phyloP scores from a whole-genome alignment of 2,797 vertebrate genomes.

The Holocentrus rufus region DNA sequence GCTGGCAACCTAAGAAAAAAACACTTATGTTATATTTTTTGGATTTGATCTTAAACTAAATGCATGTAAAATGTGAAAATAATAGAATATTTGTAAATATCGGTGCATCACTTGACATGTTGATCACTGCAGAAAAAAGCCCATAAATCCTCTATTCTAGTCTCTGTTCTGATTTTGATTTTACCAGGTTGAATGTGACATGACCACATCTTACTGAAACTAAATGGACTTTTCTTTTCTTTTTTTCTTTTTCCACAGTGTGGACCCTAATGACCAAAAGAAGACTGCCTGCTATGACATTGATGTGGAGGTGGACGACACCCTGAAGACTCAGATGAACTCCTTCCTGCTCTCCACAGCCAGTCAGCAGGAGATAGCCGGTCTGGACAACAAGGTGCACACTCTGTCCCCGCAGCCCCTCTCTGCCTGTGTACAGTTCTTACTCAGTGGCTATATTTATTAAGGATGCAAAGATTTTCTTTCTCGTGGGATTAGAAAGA shows the following conservation, averaged over 20 bases:
- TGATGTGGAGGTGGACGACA: slow-evolving; percentile 98
- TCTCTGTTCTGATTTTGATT: background rate
- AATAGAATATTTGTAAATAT: background rate
- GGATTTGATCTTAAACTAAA: no score
- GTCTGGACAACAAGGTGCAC: slow-evolving; percentile 96
- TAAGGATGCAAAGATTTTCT: background rate
- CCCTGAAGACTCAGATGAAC: slow-evolving; percentile 99
- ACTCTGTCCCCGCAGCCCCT: background rate
- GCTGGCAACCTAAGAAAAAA: background rate
- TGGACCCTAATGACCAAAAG: slow-evolving; percentile 99
- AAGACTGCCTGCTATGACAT: slow-evolving; percentile 99
- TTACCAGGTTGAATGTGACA: background rate
- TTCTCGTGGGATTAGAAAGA: background rate
- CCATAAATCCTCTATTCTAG: no score
- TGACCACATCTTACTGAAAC: background rate
- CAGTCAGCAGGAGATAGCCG: slow-evolving; percentile 98
- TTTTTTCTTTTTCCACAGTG: slow-evolving; percentile 80
- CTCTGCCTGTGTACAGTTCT: background rate
- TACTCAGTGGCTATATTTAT: slow-evolving; percentile 3
- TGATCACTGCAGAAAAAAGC: no score
- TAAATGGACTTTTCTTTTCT: background rate
- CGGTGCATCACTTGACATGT: no score
- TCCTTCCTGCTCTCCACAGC: slow-evolving; percentile 98
- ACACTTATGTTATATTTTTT: background rate
- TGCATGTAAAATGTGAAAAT: no score